Base-by-base conservation (phyloP, 53 echinoderm and acorn worm genomes). In the Holothuria leucospilota region DNA sequence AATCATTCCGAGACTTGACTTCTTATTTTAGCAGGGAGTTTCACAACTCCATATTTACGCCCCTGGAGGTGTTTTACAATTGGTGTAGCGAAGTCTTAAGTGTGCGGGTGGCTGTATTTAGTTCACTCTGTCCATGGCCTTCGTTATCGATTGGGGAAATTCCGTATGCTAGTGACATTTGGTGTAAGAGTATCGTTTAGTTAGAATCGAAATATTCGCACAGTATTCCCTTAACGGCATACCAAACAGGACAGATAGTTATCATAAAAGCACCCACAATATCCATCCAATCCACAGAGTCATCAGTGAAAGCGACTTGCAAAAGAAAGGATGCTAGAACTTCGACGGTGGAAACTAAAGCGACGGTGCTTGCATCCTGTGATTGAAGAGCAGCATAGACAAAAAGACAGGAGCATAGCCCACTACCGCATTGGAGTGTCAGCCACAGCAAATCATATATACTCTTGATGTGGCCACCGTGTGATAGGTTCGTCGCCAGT, bases 191-290 rank as follows among this genome's bases (percentile, higher is more conserved):
- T 0, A 46, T 9, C 11, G 46, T 56, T 18, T 56, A 56, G 18
- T 18, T 18, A 56, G 18, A 0, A 2, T 16, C 5, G 16, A 56
- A 18, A 56, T 16, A 56, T 16, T 56, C 56, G 56, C 4, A 16
- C 56, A 72, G 16, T 21, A 75, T 75, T 25, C 75, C 21, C 49
- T 15, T 46, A 9, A 75, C 20, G 14, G 51, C 53, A 52, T 75
- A 75, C 49, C 49, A 49, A n/a, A 80, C 20, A 5, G 80, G 80
- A 34, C 59, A 58, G 26, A 24, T 34, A 20, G 29, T 80, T 24
- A 80, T 80, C 9, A 80, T 25, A 39, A 80, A 20, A 27, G 80
- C 80, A 29, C 80, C 80, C 15, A 30, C 53, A 29, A 80, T 80
- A 51, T 62, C 59, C 21, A 59, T 60, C 62, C 60, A 60, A 4